Evolutionary conservation across 2,113 vertebrate genomes (phyloP).

Genomic region (Limanda limanda): DNA sequence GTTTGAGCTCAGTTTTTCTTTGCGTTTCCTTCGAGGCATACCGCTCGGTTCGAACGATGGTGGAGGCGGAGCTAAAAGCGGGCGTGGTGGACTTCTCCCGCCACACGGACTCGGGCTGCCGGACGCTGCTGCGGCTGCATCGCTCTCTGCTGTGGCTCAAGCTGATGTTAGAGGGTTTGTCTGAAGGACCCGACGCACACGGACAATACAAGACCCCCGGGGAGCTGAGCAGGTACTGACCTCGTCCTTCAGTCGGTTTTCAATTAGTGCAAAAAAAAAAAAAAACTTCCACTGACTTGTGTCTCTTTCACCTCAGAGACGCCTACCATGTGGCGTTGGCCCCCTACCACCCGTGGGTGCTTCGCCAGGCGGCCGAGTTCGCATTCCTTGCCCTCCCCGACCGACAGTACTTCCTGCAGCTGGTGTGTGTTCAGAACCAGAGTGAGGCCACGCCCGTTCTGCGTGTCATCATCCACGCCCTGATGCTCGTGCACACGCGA

Average conservation of each 20-base stretch:
- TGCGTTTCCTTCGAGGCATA: slow-evolving; percentile 41
- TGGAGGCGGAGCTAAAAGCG: slow-evolving; percentile 54
- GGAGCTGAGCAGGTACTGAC: slow-evolving; percentile 67
- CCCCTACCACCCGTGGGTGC: slow-evolving; percentile 85
- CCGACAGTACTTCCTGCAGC: slow-evolving; percentile 75
- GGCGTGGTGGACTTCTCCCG: slow-evolving; percentile 55
- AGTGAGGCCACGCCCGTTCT: slow-evolving; percentile 72
- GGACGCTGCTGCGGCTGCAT: slow-evolving; percentile 72
- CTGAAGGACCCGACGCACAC: slow-evolving; percentile 28
- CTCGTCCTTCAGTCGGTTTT: too few species aligned
- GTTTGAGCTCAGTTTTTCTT: background rate
- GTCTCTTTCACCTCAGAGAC: slow-evolving; percentile 52
- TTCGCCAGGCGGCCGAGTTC: slow-evolving; percentile 81
- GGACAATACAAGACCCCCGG: slow-evolving; percentile 56
- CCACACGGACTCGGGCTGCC: slow-evolving; percentile 60
- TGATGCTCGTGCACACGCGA: slow-evolving; percentile 50
- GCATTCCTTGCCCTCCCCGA: slow-evolving; percentile 85
- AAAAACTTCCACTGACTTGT: background rate
- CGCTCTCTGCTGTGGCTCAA: slow-evolving; percentile 70
- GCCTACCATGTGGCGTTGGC: slow-evolving; percentile 84
- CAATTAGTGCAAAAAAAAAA: background rate
- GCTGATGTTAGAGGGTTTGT: slow-evolving; percentile 67
- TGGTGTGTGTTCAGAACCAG: slow-evolving; percentile 76
- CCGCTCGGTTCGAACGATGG: slow-evolving; percentile 63
- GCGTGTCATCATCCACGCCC: slow-evolving; percentile 59